These are phyloP conservation scores for Zosterops borbonicus DNA, from an alignment of 2,113 vertebrate species.

Conservation along the genomic window DNA sequence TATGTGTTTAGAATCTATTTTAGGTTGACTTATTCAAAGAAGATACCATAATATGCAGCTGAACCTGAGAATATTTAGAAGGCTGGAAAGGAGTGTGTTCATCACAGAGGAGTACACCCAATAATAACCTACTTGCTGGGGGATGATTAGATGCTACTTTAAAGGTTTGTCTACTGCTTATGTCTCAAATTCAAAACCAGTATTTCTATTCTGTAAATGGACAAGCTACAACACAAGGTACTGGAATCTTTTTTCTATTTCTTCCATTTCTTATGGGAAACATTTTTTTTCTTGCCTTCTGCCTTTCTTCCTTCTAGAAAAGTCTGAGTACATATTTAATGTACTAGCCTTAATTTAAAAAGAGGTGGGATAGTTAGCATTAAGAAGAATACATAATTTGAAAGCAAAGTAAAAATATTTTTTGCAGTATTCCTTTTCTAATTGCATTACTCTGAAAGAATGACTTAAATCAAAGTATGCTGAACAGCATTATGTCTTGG, in stretches of 20 bases:
- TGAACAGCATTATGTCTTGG: not conserved
- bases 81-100: not conserved
- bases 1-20: not conserved
- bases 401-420: constrained; percentile 21
- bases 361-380: not conserved
- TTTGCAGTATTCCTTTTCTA: not conserved
- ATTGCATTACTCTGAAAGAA: not conserved
- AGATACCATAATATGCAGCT: not conserved
- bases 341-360: not conserved
- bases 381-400: constrained; percentile 10
- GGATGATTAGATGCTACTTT: not conserved
- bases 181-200: not conserved
- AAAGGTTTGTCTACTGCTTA: constrained; percentile 7
- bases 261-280: not conserved
- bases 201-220: not conserved
- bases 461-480: constrained; percentile 14
- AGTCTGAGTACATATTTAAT: not conserved
- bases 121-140: not conserved
- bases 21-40: not conserved
- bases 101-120: not conserved
- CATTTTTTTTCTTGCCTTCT: not conserved
- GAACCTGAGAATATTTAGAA: not conserved
- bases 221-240: not conserved
- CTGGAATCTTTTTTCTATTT: not conserved
- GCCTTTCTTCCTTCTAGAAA: not conserved